Evolutionary conservation across 2,888 invertebrate species (phyloP).

Genomic region (Colostygia pectinataria): DNA sequence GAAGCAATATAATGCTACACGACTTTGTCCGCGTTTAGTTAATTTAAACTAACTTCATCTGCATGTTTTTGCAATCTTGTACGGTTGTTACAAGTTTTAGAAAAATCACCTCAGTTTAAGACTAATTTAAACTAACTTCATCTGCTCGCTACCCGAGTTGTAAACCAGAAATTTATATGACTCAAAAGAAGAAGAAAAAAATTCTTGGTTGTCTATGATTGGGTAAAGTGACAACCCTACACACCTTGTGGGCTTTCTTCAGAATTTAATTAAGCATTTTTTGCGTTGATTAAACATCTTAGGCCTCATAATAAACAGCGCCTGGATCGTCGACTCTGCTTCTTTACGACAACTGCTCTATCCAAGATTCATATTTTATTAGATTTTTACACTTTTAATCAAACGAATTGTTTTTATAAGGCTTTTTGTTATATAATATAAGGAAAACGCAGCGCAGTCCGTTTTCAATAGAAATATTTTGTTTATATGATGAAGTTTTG

Average conservation of each 20-base stretch:
- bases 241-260: slow-evolving; percentile 46
- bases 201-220: too few species aligned
- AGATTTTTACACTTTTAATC: slow-evolving; percentile 22
- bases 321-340: slow-evolving; percentile 40
- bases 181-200: too few species aligned
- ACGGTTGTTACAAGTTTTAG: slow-evolving; percentile 41
- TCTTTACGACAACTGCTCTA: slow-evolving; percentile 34
- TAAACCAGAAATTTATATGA: too few species aligned
- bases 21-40: too few species aligned
- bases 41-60: too few species aligned
- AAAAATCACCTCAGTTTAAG: slow-evolving; percentile 42
- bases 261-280: slow-evolving; percentile 68
- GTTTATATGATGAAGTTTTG: too few species aligned
- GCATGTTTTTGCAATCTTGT: slow-evolving; percentile 16
- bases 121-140: too few species aligned
- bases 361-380: slow-evolving; percentile 18
- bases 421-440: neutral
- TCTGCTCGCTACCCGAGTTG: too few species aligned
- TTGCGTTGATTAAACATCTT: slow-evolving; percentile 59
- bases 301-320: slow-evolving; percentile 54
- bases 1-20: too few species aligned
- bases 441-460: too few species aligned
- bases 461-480: too few species aligned
- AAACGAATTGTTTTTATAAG: slow-evolving; percentile 17
- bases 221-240: slow-evolving; percentile 12